Conservation (phyloP, 2,113 vertebrate species). For the Saccopteryx leptura region DNA sequence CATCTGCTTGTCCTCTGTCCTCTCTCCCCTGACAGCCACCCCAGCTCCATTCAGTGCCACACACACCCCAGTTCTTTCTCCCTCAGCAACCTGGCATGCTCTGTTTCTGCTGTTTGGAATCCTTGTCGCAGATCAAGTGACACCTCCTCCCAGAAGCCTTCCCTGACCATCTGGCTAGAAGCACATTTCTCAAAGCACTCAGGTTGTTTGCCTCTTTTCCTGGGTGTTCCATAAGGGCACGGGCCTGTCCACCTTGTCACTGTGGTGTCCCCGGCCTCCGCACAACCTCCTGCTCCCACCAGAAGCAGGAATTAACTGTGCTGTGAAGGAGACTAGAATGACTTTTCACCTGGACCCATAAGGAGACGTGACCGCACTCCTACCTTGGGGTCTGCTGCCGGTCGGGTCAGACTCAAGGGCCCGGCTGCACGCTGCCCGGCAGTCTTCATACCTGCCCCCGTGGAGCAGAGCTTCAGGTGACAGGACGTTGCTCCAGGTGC, state of each 20-base stretch:
- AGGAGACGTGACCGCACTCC: neutral
- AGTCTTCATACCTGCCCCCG: constrained; percentile 88
- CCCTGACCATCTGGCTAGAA: neutral
- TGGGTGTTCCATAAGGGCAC: neutral
- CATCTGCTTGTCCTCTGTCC: fast-evolving
- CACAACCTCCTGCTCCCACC: neutral
- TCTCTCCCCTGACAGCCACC: fast-evolving
- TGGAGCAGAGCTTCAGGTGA: constrained; percentile 89
- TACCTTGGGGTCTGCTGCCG: constrained; percentile 51
- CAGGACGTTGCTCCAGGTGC: constrained; percentile 81
- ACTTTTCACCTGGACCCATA: fast-evolving
- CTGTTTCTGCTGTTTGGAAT: neutral
- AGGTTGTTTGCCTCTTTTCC: neutral
- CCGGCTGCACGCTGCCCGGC: constrained; percentile 87
- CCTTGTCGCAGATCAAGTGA: neutral
- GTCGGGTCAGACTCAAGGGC: constrained; percentile 79
- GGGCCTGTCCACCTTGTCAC: neutral
- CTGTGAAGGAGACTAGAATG: fast-evolving
- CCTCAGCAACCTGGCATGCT: neutral
- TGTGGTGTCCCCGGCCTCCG: neutral
- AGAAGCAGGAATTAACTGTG: neutral
- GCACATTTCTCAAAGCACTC: neutral
- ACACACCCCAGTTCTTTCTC: neutral
- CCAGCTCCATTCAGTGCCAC: neutral
- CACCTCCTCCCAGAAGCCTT: neutral